Evolutionary conservation across 2,797 vertebrate species (phyloP), one percentile per base, ranked within the genome.

Genomic region (Pangasius sanitwongsei): DNA sequence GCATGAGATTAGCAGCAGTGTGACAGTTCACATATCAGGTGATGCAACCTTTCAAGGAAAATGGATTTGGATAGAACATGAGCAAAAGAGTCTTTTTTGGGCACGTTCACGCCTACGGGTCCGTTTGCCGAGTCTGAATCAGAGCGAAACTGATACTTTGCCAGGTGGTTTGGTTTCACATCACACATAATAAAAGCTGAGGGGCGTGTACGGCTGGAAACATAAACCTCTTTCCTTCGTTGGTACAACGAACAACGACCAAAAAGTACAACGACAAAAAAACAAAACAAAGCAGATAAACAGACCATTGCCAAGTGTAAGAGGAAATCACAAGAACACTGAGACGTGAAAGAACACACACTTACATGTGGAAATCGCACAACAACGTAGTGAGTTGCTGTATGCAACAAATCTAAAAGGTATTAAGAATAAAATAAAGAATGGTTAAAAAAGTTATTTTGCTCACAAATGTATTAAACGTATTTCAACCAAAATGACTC

Each of bases 81-180:
- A 37, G 18, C n/a, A 53, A 16, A 31, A 53, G 2, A 53, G 20
- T 59, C 34, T 4, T 50, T 44, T 50, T 50, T 13, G 1, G 9
- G 44, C 1, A 23, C 44, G 53, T 53, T 78, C 13, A 31, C 28
- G 20, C 75, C 50, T 78, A 31, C 48, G 0, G 28, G 28, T n/a
- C 72, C 12, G 77, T 80, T 55, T 55, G 50, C 2, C 7, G 77
- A 80, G 50, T 25, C 55, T 59, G 55, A 82, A 61, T 82, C 55
- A 61, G n/a, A 82, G 80, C 15, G 80, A 41, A 82, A 82, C 80
- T 28, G 80, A 82, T 6, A 61, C 55, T 5, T 80, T 11, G 50
- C 15, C n/a, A 18, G 75, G 57, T 81, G 31, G 1, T 81, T 81
- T 59, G 80, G 31, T 82, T 82, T 82, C 80, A 23, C 31, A 59